Percentiles rank a stretch among this genome's conserved stretches.
Evolutionary conservation across 1,140 invertebrate species (phyloP).

Genomic region (Aethina tumida): DNA sequence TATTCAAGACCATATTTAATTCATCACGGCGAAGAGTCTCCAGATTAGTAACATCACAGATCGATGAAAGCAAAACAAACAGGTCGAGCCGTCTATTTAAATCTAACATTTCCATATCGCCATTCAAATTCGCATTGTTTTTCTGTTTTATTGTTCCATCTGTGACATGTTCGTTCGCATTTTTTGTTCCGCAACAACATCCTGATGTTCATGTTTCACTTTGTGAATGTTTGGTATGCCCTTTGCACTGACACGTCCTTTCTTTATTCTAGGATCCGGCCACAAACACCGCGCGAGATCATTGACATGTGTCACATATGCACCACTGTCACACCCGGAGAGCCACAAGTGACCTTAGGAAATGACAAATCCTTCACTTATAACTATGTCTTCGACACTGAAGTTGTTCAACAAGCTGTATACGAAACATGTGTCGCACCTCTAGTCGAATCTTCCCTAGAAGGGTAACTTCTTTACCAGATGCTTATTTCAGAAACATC

Average conservation of each 20-base stretch:
- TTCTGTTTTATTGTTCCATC: conserved; percentile 4
- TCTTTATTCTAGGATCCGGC: conserved; percentile 69
- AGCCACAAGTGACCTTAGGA: conserved; percentile 87
- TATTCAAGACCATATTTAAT: not conserved
- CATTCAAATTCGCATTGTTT: conserved; percentile 1
- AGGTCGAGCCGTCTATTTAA: conserved; percentile 2
- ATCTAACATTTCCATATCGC: conserved; percentile 14
- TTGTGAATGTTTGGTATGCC: too few species aligned
- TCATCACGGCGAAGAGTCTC: too few species aligned
- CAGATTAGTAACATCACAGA: too few species aligned
- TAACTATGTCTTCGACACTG: conserved; percentile 87
- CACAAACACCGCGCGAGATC: conserved; percentile 83
- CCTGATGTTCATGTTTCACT: conserved; percentile 1
- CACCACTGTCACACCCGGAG: conserved; percentile 74
- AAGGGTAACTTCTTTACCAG: conserved; percentile 44
- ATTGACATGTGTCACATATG: conserved; percentile 93
- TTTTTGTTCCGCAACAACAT: conserved; percentile 2
- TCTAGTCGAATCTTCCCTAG: conserved; percentile 79
- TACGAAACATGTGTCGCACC: conserved; percentile 79
- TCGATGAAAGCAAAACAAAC: too few species aligned
- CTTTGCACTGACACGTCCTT: conserved; percentile 6
- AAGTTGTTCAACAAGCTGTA: conserved; percentile 57
- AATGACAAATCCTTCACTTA: conserved; percentile 95
- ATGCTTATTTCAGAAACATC: conserved; percentile 6
- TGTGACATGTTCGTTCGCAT: conserved; percentile 2